These are phyloP conservation scores for Stichopus chloronotus DNA, from an alignment of 35 echinoderm and acorn worm species.

Conservation along the genomic window DNA sequence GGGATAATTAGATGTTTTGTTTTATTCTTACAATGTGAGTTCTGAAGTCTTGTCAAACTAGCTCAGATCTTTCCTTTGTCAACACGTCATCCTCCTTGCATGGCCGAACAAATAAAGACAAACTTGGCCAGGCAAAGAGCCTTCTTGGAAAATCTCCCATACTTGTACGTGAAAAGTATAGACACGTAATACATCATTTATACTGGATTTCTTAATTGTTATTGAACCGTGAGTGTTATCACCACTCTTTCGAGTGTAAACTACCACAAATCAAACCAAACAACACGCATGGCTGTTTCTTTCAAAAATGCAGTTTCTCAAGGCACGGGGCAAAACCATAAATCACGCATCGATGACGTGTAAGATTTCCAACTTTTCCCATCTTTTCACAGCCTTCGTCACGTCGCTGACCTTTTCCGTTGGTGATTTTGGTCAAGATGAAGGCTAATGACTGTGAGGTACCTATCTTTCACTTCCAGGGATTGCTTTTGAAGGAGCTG, in stretches of 20 bases:
- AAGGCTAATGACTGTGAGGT: no score
- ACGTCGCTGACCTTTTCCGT: not conserved
- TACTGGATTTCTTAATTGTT: not conserved
- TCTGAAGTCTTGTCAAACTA: no score
- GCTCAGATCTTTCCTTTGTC: no score
- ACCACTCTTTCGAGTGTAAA: not conserved
- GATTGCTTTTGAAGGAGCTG: no score
- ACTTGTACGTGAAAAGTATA: no score
- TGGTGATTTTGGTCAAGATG: not conserved
- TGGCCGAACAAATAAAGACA: no score
- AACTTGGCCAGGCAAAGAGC: no score
- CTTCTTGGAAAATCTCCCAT: no score
- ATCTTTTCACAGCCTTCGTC: not conserved
- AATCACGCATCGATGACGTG: not conserved
- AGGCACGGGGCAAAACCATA: not conserved
- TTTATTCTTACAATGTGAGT: no score
- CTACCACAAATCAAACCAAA: not conserved
- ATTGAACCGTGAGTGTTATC: not conserved
- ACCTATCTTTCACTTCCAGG: no score
- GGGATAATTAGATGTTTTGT: no score
- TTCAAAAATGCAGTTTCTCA: not conserved
- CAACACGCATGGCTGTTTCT: not conserved
- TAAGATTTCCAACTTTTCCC: not conserved
- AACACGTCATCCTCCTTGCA: no score
- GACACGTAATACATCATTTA: not conserved